Evolutionary conservation across 2,888 invertebrate genomes (phyloP).

Genomic region (Chromoteleia sp.): DNA sequence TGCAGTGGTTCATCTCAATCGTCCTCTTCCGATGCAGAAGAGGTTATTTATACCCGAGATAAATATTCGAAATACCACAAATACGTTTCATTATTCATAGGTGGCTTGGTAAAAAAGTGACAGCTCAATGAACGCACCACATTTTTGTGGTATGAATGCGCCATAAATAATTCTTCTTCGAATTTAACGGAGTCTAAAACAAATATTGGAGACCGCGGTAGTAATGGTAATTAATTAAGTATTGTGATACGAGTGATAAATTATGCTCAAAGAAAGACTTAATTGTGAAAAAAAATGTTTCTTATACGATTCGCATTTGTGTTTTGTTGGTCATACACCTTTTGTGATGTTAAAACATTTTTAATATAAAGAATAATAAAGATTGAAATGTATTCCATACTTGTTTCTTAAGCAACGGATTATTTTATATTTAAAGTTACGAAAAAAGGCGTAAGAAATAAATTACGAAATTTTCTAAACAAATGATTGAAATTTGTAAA

Average conservation of each 20-base stretch:
- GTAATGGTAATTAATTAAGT: constrained; percentile 21
- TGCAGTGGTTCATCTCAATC: constrained; percentile 58
- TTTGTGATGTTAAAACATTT: no score
- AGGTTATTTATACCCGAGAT: constrained; percentile 44
- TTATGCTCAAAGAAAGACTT: neutral
- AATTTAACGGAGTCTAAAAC: constrained; percentile 2
- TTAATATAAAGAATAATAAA: no score
- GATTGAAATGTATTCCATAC: no score
- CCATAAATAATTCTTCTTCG: constrained; percentile 17
- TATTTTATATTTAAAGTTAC: no score
- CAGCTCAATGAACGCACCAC: constrained; percentile 15
- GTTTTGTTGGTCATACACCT: no score
- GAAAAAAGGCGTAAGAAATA: no score
- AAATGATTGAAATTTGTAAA: no score
- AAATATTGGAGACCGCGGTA: constrained; percentile 6
- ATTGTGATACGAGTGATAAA: constrained; percentile 12
- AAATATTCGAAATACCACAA: constrained; percentile 50
- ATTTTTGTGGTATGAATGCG: constrained; percentile 25
- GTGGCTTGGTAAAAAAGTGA: constrained; percentile 30
- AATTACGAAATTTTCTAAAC: no score
- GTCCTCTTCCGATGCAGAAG: constrained; percentile 50
- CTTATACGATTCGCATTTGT: no score
- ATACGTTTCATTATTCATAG: constrained; percentile 52
- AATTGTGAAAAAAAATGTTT: neutral
- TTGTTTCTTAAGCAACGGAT: no score